Conservation (phyloP, 53 echinoderm and acorn worm species). For the Echinometra lucunter region DNA sequence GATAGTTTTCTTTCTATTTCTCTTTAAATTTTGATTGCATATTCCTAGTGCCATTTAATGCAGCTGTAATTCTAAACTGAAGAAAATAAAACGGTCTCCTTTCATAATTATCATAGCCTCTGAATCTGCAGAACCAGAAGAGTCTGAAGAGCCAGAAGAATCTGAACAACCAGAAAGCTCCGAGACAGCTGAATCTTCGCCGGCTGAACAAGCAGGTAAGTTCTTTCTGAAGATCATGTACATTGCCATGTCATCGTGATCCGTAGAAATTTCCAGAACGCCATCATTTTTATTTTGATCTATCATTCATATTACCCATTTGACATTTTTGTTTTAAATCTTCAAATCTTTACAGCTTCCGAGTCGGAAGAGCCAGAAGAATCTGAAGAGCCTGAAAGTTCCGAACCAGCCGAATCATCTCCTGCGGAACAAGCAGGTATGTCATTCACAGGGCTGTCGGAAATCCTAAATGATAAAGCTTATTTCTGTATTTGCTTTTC, state of each 20-base stretch:
- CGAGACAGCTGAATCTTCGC: constrained; percentile 41
- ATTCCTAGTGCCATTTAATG: no score
- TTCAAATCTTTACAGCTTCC: neutral
- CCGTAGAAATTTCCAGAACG: neutral
- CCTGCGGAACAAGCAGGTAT: constrained; percentile 57
- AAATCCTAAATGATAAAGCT: no score
- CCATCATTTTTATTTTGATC: neutral
- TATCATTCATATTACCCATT: neutral
- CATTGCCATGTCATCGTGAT: neutral
- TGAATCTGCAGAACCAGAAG: constrained; percentile 45
- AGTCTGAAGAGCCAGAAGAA: constrained; percentile 36
- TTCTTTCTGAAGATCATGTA: neutral
- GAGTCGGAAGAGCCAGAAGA: constrained; percentile 44
- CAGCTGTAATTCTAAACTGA: no score
- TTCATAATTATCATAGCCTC: neutral
- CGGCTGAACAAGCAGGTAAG: constrained; percentile 62
- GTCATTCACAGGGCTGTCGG: no score
- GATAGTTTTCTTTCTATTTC: no score
- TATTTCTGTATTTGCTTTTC: no score
- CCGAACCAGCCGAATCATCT: constrained; percentile 48
- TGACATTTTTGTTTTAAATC: neutral
- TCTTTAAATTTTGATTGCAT: no score
- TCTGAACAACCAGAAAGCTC: constrained; percentile 12
- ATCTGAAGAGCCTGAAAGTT: constrained; percentile 34
- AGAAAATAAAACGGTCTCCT: neutral